Percentiles rank a stretch among this genome's conserved stretches.
These are phyloP conservation scores for Scomber scombrus DNA, from an alignment of 2,113 vertebrate species.

Conservation along the genomic window DNA sequence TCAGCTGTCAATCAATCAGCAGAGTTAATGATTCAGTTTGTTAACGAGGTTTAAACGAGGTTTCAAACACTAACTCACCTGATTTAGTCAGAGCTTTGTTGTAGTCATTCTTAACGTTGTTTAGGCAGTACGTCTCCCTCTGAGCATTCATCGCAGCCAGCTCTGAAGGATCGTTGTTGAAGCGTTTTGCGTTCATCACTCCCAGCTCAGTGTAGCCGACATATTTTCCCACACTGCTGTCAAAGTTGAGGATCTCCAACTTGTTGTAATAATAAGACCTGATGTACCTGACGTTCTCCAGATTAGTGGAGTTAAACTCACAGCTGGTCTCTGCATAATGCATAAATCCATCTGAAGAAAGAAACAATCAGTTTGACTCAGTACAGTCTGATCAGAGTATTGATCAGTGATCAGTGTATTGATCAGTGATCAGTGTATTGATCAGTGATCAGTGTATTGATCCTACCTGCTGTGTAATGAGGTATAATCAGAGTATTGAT, in stretches of 20 bases:
- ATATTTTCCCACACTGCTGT: background rate
- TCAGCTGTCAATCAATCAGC: no score
- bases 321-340: fast-evolving
- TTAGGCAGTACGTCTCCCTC: conserved; percentile 2
- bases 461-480: no score
- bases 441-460: background rate
- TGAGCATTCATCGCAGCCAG: fast-evolving
- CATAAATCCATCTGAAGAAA: conserved; percentile 55
- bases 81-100: background rate
- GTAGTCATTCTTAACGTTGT: fast-evolving
- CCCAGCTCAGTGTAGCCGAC: conserved; percentile 38
- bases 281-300: conserved; percentile 39
- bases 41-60: no score
- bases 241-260: fast-evolving
- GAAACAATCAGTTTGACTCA: background rate
- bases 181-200: fast-evolving
- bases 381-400: background rate
- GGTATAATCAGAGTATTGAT: background rate
- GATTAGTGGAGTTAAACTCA: conserved; percentile 60
- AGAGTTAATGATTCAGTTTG: no score
- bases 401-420: background rate
- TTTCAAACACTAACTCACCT: conserved; percentile 42
- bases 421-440: background rate
- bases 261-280: fast-evolving
- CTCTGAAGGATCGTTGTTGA: fast-evolving